Conservation (phyloP, 2,113 vertebrate genomes). For the Vidua macroura region DNA sequence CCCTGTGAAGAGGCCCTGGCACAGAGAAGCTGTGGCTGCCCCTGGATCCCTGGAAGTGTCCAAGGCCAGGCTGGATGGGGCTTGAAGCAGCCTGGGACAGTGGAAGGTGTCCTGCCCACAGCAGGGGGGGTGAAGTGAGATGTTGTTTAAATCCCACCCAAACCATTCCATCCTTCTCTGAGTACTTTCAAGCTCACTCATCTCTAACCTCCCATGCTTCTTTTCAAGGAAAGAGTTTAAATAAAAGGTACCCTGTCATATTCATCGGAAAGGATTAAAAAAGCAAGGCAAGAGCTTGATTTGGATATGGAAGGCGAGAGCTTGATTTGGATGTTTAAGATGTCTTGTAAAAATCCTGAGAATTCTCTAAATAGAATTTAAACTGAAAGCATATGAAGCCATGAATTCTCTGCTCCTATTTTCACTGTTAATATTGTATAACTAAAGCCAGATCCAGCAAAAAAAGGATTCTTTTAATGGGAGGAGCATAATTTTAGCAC, state of each 20-base stretch:
- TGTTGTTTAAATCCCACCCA: background rate
- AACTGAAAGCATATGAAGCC: background rate
- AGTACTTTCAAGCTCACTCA: background rate
- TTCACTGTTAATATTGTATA: background rate
- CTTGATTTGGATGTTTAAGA: background rate
- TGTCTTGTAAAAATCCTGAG: background rate
- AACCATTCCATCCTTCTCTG: background rate
- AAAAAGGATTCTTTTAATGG: background rate
- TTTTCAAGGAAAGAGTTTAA: background rate
- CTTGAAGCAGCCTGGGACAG: background rate
- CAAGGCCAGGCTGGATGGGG: background rate
- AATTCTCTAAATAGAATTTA: background rate
- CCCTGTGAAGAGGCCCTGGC: background rate
- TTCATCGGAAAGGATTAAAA: background rate
- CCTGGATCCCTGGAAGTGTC: background rate
- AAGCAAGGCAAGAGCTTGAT: background rate
- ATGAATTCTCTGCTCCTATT: background rate
- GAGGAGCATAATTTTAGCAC: constrained; percentile 6
- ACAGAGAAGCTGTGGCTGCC: background rate
- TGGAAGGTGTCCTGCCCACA: background rate
- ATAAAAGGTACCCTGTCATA: background rate
- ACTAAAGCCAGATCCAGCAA: background rate
- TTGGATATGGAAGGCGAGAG: background rate
- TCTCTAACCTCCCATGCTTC: background rate
- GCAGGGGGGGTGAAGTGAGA: background rate